Percentiles rank a stretch among this genome's conserved stretches.
These are phyloP conservation scores for Champsocephalus esox DNA, from an alignment of 2,797 vertebrate genomes.

Conservation along the genomic window DNA sequence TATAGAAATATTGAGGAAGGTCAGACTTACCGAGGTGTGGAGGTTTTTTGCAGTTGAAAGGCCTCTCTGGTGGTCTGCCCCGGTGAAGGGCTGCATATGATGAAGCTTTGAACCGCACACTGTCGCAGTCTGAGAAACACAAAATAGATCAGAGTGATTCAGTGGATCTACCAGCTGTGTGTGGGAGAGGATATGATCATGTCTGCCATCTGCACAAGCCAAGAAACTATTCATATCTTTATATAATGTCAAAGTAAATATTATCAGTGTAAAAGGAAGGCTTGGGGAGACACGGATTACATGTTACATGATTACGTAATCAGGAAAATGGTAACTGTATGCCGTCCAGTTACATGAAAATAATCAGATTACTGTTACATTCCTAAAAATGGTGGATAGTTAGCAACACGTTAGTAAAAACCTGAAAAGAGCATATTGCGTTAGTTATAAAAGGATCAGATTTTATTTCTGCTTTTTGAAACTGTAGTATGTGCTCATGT, in stretches of 20 bases:
- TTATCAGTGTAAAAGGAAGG: neutral
- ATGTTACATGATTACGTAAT: too few species aligned
- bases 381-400: too few species aligned
- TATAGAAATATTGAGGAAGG: neutral
- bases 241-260: neutral
- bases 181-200: neutral
- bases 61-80: constrained; percentile 97
- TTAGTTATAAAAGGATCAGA: too few species aligned
- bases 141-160: constrained; percentile 22
- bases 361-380: too few species aligned
- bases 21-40: constrained; percentile 86
- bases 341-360: too few species aligned
- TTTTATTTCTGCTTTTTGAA: too few species aligned
- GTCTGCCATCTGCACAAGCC: neutral
- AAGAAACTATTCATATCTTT: constrained; percentile 12
- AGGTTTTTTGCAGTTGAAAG: constrained; percentile 88
- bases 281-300: too few species aligned
- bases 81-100: constrained; percentile 96
- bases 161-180: constrained; percentile 1
- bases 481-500: too few species aligned
- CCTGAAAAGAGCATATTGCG: too few species aligned
- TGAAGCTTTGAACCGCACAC: constrained; percentile 89
- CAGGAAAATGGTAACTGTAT: too few species aligned
- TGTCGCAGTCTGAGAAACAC: constrained; percentile 88
- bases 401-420: too few species aligned